These are phyloP conservation scores for Hormiphora californensis DNA, from an alignment of 37 sponge, comb jelly and placozoan genomes.

Conservation along the genomic window DNA sequence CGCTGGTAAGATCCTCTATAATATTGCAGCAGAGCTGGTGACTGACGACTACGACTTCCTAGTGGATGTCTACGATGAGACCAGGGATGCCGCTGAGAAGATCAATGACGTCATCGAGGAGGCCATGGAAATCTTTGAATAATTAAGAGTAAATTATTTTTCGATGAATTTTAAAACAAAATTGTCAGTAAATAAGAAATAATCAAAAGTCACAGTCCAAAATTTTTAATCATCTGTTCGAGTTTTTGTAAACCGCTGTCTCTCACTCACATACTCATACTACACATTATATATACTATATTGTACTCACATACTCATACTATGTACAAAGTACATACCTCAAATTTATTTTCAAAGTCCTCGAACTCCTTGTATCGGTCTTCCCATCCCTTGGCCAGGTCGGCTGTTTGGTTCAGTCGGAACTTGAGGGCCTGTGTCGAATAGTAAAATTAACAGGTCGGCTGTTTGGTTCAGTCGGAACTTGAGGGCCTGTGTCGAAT, in stretches of 20 bases:
- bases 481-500: not conserved
- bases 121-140: too few relatives aligned
- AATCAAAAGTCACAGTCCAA: too few relatives aligned
- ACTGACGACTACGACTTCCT: too few relatives aligned
- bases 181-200: too few relatives aligned
- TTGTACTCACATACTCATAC: not conserved
- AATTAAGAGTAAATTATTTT: too few relatives aligned
- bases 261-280: not conserved
- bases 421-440: not conserved
- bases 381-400: not conserved
- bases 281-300: not conserved
- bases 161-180: too few relatives aligned
- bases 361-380: constrained; percentile 9
- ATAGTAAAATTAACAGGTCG: too few relatives aligned
- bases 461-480: not conserved
- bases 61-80: too few relatives aligned
- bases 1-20: too few relatives aligned
- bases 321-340: not conserved
- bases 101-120: too few relatives aligned
- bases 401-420: not conserved
- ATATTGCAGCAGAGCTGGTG: too few relatives aligned
- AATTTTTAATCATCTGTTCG: not conserved
- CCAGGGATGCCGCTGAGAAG: too few relatives aligned
- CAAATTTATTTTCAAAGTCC: not conserved
- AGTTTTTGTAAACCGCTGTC: not conserved